Evolutionary conservation across 2,888 invertebrate genomes (phyloP).

Genomic region (Sesia bembeciformis): DNA sequence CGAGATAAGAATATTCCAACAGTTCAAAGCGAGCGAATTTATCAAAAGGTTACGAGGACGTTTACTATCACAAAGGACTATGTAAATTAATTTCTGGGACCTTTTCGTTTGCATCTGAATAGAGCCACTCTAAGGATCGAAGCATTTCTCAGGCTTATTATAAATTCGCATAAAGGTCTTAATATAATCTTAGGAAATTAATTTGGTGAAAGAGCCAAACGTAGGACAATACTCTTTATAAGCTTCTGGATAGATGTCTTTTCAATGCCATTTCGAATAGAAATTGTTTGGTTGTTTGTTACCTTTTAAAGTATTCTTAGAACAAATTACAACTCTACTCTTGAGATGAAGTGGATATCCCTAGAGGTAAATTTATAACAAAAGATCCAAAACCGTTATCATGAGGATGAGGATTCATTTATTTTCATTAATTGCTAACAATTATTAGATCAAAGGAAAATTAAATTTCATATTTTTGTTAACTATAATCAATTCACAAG

Average conservation of each 20-base stretch:
- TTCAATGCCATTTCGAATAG: too few species aligned
- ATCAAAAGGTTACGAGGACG: conserved; percentile 41
- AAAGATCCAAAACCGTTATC: too few species aligned
- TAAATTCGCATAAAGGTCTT: conserved; percentile 36
- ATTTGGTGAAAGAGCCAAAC: conserved; percentile 1
- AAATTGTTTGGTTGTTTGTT: too few species aligned
- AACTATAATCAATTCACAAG: not conserved
- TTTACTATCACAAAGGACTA: conserved; percentile 39
- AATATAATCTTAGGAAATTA: conserved; percentile 12
- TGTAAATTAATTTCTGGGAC: conserved; percentile 61
- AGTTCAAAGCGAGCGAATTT: conserved; percentile 19
- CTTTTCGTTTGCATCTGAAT: conserved; percentile 53
- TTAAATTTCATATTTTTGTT: not conserved
- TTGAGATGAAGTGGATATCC: too few species aligned
- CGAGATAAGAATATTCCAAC: conserved; percentile 34
- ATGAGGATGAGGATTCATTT: too few species aligned
- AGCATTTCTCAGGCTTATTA: conserved; percentile 35
- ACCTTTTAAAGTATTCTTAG: too few species aligned
- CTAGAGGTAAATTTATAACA: too few species aligned
- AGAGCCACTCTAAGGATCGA: conserved; percentile 32
- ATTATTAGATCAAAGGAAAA: not conserved
- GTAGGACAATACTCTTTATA: too few species aligned
- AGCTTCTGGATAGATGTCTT: too few species aligned
- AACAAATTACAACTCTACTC: too few species aligned
- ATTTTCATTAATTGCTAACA: too few species aligned